Evolutionary conservation across 2,797 vertebrate genomes (phyloP).

Genomic region (Gorsachius magnificus): DNA sequence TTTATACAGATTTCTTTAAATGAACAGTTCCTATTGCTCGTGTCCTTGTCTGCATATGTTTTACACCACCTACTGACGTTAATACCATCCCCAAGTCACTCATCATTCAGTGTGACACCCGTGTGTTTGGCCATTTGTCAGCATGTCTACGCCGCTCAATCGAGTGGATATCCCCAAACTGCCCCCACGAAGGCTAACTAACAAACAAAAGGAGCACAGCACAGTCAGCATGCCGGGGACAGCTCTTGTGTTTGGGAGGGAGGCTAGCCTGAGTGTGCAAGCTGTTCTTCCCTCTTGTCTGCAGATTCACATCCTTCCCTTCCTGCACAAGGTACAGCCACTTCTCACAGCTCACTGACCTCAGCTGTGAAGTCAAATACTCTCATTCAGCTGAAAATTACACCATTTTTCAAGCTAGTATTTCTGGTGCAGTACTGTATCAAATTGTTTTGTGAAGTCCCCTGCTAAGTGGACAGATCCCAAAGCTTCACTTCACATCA

Average conservation of each 20-base stretch:
- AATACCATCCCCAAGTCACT: not conserved
- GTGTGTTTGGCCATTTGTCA: not conserved
- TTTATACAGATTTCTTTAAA: not conserved
- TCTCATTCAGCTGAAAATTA: not conserved
- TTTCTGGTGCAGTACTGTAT: not conserved
- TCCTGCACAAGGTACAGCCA: not conserved
- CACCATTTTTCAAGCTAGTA: not conserved
- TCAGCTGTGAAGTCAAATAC: not conserved
- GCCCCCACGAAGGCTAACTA: not conserved
- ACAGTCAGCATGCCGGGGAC: not conserved
- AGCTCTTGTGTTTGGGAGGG: not conserved
- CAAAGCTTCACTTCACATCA: not conserved
- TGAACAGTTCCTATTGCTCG: not conserved
- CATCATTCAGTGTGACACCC: not conserved
- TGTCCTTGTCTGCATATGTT: not conserved
- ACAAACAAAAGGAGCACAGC: not conserved
- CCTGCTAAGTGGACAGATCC: not conserved
- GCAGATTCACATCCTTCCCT: not conserved
- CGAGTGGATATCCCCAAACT: not conserved
- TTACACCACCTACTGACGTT: not conserved
- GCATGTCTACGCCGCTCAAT: accelerated
- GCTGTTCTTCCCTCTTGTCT: not conserved
- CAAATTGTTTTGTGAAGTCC: not conserved
- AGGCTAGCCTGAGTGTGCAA: not conserved
- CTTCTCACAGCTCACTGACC: not conserved